These are phyloP conservation scores for Boloria selene DNA, from an alignment of 2,888 invertebrate species.

Conservation along the genomic window DNA sequence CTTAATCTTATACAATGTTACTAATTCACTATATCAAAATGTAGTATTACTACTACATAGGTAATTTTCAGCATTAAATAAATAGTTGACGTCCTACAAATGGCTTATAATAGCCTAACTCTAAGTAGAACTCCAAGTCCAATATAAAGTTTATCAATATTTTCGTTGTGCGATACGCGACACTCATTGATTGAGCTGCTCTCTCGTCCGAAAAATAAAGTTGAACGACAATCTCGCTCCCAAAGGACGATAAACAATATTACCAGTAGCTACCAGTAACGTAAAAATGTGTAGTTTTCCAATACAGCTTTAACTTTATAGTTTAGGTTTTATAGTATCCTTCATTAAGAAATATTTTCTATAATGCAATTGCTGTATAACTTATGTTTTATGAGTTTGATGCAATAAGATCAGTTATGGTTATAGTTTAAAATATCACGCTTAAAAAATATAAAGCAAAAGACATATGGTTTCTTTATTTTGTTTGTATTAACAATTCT, in stretches of 20 bases:
- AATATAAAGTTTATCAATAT: slow-evolving; percentile 73
- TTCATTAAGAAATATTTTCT: too few relatives aligned
- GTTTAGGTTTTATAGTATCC: background rate
- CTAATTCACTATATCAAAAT: too few relatives aligned
- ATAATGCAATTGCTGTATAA: too few relatives aligned
- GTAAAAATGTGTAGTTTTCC: slow-evolving; percentile 5
- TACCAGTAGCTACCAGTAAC: slow-evolving; percentile 22
- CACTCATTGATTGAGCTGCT: slow-evolving; percentile 68
- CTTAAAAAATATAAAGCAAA: too few relatives aligned
- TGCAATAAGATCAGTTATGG: too few relatives aligned
- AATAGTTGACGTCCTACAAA: background rate
- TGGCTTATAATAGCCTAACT: slow-evolving; percentile 1
- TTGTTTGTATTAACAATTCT: too few relatives aligned
- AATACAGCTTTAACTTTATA: slow-evolving; percentile 10
- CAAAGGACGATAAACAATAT: slow-evolving; percentile 40
- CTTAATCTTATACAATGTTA: too few relatives aligned
- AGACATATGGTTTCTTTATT: too few relatives aligned
- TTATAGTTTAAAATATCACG: too few relatives aligned
- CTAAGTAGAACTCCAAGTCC: slow-evolving; percentile 16
- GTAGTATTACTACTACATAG: background rate
- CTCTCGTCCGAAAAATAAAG: slow-evolving; percentile 68
- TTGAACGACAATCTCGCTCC: slow-evolving; percentile 51
- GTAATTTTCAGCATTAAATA: background rate
- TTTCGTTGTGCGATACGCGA: slow-evolving; percentile 63
- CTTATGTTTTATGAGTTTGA: too few relatives aligned